Conservation (phyloP, 2,797 vertebrate species). For the Gymnopithys bicolor region DNA sequence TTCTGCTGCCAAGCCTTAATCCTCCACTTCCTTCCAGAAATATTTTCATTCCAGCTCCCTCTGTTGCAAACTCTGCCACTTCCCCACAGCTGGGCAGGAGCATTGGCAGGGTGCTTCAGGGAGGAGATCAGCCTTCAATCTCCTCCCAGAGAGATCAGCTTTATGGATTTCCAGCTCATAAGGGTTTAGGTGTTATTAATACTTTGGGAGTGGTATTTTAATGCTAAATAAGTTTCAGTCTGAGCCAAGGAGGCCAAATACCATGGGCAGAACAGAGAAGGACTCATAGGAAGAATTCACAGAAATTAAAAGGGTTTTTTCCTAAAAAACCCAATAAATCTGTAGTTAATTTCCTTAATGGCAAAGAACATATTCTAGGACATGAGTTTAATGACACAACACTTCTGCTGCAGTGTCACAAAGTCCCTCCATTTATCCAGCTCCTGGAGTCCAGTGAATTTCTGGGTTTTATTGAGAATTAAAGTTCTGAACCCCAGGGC, state of each 20-base stretch:
- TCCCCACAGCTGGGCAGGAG: neutral
- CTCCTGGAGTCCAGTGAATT: neutral
- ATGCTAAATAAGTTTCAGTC: neutral
- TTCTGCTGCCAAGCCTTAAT: neutral
- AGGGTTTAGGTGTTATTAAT: constrained; percentile 9
- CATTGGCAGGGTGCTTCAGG: neutral
- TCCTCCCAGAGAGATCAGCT: neutral
- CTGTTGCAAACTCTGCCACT: neutral
- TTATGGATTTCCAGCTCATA: neutral
- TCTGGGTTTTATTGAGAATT: neutral
- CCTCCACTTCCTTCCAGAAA: neutral
- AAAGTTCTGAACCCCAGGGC: neutral
- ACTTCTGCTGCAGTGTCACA: neutral
- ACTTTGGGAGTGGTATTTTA: neutral
- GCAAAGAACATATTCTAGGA: constrained; percentile 25
- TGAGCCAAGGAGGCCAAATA: neutral
- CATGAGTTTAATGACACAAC: neutral
- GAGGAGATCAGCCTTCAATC: neutral
- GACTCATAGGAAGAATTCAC: neutral
- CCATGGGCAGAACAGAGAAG: neutral
- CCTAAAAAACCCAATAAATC: neutral
- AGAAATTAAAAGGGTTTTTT: neutral
- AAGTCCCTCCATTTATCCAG: neutral
- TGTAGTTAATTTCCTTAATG: constrained; percentile 25
- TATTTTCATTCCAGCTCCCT: neutral